These are phyloP conservation scores for Tipula confusa DNA, from an alignment of 2,888 invertebrate species.

Conservation along the genomic window DNA sequence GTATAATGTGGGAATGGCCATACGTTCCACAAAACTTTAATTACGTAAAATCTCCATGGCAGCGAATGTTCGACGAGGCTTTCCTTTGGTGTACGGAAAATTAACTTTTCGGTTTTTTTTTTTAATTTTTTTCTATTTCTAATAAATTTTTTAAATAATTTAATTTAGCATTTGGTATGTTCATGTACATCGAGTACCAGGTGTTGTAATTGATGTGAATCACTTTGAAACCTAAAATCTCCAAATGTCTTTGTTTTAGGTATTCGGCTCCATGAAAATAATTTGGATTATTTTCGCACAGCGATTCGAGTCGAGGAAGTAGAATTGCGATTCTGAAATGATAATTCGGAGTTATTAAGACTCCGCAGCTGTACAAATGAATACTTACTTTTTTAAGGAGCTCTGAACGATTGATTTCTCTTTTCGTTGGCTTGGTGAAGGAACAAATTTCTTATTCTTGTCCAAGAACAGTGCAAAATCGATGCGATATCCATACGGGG, in stretches of 20 bases:
- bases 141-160: slow-evolving; percentile 50
- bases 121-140: slow-evolving; percentile 39
- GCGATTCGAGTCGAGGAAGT: slow-evolving; percentile 50
- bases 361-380: neutral
- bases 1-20: slow-evolving; percentile 88
- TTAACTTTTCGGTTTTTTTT: neutral
- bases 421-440: slow-evolving; percentile 39
- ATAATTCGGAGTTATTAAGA: neutral
- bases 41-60: slow-evolving; percentile 78
- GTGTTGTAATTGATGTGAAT: slow-evolving; percentile 52
- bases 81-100: slow-evolving; percentile 58
- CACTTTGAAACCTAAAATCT: slow-evolving; percentile 60
- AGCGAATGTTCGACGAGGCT: slow-evolving; percentile 86
- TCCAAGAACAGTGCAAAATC: slow-evolving; percentile 49
- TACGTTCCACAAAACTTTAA: slow-evolving; percentile 56
- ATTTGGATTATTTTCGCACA: slow-evolving; percentile 50
- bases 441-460: slow-evolving; percentile 39
- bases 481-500: slow-evolving; percentile 48
- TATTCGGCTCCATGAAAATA: slow-evolving; percentile 53
- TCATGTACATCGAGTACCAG: slow-evolving; percentile 57
- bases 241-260: slow-evolving; percentile 56
- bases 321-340: slow-evolving; percentile 48
- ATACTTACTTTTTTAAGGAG: slow-evolving; percentile 43
- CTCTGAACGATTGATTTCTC: slow-evolving; percentile 45
- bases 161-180: slow-evolving; percentile 50